Conservation (phyloP, 2,113 vertebrate genomes). For the Lota lota region DNA sequence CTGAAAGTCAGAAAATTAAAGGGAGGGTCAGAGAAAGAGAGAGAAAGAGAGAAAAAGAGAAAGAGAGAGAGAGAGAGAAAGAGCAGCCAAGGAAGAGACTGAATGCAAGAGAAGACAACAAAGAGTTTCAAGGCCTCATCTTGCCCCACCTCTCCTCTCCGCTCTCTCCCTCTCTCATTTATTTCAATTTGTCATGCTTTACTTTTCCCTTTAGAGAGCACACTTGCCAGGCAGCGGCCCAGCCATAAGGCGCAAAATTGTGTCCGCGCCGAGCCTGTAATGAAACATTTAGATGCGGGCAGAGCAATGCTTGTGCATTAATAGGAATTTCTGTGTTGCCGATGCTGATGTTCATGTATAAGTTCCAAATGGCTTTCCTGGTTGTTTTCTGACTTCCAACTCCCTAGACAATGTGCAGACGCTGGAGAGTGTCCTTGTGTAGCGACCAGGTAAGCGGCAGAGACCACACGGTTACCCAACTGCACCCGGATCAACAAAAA, state of each 20-base stretch:
- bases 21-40: slow-evolving; percentile 2
- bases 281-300: slow-evolving; percentile 77
- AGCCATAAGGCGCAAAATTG: slow-evolving; percentile 68
- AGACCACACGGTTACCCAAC: no score
- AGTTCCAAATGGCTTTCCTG: no score
- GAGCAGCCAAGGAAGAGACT: background rate
- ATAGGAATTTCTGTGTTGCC: slow-evolving; percentile 55
- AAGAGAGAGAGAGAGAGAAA: background rate
- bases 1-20: slow-evolving; percentile 8
- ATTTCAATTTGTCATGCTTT: slow-evolving; percentile 82
- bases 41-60: slow-evolving; percentile 21
- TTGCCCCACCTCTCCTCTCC: slow-evolving; percentile 28
- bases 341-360: slow-evolving; percentile 11
- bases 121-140: slow-evolving; percentile 44
- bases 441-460: no score
- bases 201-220: slow-evolving; percentile 68
- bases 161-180: slow-evolving; percentile 72
- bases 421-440: no score
- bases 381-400: no score
- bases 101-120: slow-evolving; percentile 26
- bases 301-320: slow-evolving; percentile 66
- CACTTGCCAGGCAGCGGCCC: slow-evolving; percentile 56
- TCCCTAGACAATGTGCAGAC: no score
- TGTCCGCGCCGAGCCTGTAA: slow-evolving; percentile 68
- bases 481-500: no score